These are phyloP conservation scores for Lamellibrachia columna DNA, from an alignment of 2,888 invertebrate species.

Conservation along the genomic window DNA sequence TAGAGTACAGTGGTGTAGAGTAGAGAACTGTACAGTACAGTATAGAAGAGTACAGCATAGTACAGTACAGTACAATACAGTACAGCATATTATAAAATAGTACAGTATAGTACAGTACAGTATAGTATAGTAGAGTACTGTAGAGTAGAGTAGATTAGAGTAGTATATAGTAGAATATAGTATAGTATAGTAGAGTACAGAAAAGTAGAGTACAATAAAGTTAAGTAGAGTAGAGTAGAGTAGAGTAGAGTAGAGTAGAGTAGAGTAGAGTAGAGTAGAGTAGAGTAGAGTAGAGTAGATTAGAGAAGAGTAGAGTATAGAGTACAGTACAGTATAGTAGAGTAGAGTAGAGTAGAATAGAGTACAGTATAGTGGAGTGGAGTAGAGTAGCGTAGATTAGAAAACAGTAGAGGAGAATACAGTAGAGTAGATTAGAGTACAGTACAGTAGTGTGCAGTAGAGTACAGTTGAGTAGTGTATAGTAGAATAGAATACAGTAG, in stretches of 20 bases:
- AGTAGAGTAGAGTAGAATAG: too few species aligned
- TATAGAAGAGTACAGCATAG: not conserved
- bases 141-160: not conserved
- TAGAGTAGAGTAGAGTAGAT: conserved; percentile 17
- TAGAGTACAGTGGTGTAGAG: not conserved
- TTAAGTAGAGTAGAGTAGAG: not conserved
- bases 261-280: conserved; percentile 19
- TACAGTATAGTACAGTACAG: not conserved
- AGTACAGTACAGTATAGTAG: too few species aligned
- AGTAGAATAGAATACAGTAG: too few species aligned
- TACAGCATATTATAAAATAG: not conserved
- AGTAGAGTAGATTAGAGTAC: too few species aligned
- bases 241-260: not conserved
- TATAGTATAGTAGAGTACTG: not conserved
- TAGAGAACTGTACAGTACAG: not conserved
- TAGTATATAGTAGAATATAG: too few species aligned
- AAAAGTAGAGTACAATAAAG: not conserved
- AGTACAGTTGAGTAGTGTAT: too few species aligned
- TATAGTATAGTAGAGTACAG: not conserved
- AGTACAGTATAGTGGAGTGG: too few species aligned
- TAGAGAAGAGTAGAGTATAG: too few species aligned
- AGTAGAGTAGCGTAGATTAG: too few species aligned
- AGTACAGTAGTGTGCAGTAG: too few species aligned
- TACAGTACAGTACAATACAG: not conserved
- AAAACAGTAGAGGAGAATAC: too few species aligned